A percentile compares a stretch with the other conserved stretches of the same genome.
These are phyloP conservation scores for Neodontobutis hainanensis DNA, from an alignment of 2,113 vertebrate genomes.

Conservation along the genomic window DNA sequence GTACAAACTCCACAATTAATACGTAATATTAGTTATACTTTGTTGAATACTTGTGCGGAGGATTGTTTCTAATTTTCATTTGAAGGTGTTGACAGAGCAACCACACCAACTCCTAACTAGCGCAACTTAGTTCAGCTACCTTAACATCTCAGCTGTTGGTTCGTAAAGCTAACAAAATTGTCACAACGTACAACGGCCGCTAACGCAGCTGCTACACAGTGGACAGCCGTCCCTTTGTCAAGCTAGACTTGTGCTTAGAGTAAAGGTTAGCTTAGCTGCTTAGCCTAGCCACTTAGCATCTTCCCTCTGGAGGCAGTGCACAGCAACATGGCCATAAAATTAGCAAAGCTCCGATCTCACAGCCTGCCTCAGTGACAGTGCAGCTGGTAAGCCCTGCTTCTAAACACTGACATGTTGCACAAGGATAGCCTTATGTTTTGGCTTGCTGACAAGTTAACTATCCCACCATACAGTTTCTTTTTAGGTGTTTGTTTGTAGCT, in stretches of 20 bases:
- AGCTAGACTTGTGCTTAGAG: slow-evolving; percentile 34
- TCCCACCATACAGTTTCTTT: slow-evolving; percentile 13
- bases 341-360: slow-evolving; percentile 11
- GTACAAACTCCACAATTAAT: neutral
- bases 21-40: neutral
- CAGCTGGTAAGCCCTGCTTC: neutral
- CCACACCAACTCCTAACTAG: slow-evolving; percentile 66
- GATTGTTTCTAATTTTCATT: slow-evolving; percentile 37
- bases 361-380: neutral
- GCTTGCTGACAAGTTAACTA: slow-evolving; percentile 34
- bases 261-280: slow-evolving; percentile 58
- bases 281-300: slow-evolving; percentile 55
- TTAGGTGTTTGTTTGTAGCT: neutral
- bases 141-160: slow-evolving; percentile 5
- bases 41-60: slow-evolving; percentile 1
- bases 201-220: neutral
- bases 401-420: neutral
- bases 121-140: slow-evolving; percentile 49
- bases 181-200: neutral
- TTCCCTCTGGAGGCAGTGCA: slow-evolving; percentile 34
- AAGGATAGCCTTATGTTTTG: neutral
- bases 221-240: slow-evolving; percentile 4
- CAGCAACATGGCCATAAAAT: slow-evolving; percentile 54
- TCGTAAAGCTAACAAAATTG: neutral
- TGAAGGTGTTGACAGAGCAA: slow-evolving; percentile 57